These are phyloP conservation scores for Scopus umbretta DNA, from an alignment of 2,113 vertebrate genomes.

Conservation along the genomic window DNA sequence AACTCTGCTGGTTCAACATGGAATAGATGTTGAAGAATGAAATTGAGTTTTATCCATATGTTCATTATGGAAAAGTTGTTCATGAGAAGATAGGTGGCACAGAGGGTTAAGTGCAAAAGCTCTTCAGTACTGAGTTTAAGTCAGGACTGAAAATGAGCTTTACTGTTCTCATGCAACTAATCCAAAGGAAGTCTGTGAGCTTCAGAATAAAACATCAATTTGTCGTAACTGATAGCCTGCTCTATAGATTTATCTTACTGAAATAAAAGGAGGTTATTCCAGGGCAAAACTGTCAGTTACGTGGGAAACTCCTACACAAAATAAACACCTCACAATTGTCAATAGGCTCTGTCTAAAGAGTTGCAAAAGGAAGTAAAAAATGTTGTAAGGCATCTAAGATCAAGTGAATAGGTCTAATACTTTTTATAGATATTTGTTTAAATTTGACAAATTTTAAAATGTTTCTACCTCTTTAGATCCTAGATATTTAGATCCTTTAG, in stretches of 20 bases:
- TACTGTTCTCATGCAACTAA: conserved; percentile 27
- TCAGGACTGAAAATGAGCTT: conserved; percentile 28
- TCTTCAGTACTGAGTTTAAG: not conserved
- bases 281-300: not conserved
- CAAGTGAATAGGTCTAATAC: not conserved
- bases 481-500: no score
- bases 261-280: not conserved
- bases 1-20: not conserved
- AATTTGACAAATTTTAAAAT: not conserved
- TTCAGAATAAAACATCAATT: conserved; percentile 14
- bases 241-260: not conserved
- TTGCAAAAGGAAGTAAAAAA: not conserved
- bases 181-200: not conserved
- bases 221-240: not conserved
- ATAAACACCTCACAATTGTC: not conserved
- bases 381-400: not conserved
- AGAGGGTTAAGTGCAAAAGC: not conserved
- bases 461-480: not conserved
- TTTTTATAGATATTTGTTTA: not conserved
- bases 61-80: not conserved
- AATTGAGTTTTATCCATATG: not conserved
- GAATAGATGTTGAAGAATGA: not conserved
- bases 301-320: not conserved
- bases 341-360: not conserved
- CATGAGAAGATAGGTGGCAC: not conserved